Percentiles rank a stretch among this genome's conserved stretches.
phyloP scores from a whole-genome alignment of 2,888 invertebrate genomes.

The Dione vanillae region DNA sequence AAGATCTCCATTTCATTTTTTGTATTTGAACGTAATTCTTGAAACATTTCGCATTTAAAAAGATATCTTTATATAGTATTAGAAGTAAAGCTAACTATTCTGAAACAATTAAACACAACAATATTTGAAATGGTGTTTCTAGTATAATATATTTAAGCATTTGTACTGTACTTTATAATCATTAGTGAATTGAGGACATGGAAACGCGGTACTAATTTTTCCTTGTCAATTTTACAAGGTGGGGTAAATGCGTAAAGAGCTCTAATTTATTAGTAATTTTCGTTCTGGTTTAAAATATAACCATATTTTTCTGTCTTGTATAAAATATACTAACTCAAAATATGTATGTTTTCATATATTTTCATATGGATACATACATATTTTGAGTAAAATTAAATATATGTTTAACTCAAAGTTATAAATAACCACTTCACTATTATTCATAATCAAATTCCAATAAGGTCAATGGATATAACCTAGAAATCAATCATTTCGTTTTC shows the following conservation, averaged over 20 bases:
- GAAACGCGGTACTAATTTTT: background rate
- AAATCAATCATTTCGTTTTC: slow-evolving; percentile 13
- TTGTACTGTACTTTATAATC: background rate
- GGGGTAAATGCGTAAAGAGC: background rate
- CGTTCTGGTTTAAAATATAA: too few relatives aligned
- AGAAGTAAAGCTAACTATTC: background rate
- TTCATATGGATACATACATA: too few relatives aligned
- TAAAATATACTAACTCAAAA: too few relatives aligned
- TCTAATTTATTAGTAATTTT: background rate
- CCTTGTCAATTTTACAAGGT: background rate
- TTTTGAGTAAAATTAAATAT: background rate
- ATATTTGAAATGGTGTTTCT: background rate
- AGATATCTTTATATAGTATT: background rate
- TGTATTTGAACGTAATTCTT: too few relatives aligned
- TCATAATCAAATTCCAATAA: background rate
- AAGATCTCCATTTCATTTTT: too few relatives aligned
- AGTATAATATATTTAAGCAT: background rate
- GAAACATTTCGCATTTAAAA: background rate
- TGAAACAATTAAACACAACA: background rate
- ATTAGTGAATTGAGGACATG: background rate
- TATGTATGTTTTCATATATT: too few relatives aligned
- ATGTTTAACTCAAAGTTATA: too few relatives aligned
- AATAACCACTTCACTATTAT: background rate
- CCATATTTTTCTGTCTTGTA: too few relatives aligned
- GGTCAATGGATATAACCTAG: background rate